phyloP scores from a whole-genome alignment of 2,113 vertebrate species.

The Menura novaehollandiae region DNA sequence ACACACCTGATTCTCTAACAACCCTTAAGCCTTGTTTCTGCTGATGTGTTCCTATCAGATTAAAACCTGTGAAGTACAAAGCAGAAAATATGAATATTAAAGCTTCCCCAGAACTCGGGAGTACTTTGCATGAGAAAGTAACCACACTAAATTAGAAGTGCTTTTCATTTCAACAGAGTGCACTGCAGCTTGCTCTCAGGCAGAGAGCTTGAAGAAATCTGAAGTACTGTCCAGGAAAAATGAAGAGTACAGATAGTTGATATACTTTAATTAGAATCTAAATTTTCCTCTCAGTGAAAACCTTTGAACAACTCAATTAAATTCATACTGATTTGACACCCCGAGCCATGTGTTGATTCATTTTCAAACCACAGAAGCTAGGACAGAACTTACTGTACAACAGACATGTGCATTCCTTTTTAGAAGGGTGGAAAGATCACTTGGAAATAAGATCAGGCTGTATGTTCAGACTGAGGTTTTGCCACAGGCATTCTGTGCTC shows the following conservation, averaged over 20 bases:
- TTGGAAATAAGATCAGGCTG: neutral
- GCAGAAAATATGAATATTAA: neutral
- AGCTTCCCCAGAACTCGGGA: neutral
- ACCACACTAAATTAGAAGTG: neutral
- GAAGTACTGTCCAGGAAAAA: conserved; percentile 1
- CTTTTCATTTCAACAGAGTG: neutral
- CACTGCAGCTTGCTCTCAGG: neutral
- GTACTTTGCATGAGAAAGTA: neutral
- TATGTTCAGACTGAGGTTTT: neutral
- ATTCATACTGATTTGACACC: neutral
- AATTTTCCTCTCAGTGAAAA: neutral
- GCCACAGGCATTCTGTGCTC: neutral
- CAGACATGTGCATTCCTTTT: neutral
- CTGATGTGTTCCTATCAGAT: neutral
- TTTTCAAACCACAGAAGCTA: neutral
- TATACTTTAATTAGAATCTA: neutral
- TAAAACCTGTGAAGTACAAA: neutral
- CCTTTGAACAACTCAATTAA: neutral
- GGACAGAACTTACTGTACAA: neutral
- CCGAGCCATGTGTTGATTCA: neutral
- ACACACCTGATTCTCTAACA: neutral
- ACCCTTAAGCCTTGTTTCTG: neutral
- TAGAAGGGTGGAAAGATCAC: neutral
- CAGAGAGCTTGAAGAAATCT: neutral
- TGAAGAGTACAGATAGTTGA: neutral